These are phyloP conservation scores for Ichneumoninae sp. DNA, from an alignment of 2,888 invertebrate genomes.

Conservation along the genomic window DNA sequence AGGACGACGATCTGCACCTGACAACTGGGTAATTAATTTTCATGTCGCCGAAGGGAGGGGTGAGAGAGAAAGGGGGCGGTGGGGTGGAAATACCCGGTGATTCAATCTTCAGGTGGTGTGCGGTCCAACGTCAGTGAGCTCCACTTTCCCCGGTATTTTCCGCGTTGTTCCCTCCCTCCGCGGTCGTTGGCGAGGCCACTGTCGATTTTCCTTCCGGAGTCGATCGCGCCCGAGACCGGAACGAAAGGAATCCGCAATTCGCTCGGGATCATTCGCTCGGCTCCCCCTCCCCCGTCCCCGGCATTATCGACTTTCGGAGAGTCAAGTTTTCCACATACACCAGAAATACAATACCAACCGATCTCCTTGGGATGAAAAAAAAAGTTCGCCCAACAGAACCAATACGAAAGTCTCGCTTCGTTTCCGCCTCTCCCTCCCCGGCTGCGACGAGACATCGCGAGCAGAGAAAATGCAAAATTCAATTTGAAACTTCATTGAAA, in stretches of 20 bases:
- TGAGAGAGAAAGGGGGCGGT: constrained; percentile 74
- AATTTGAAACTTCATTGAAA: constrained; percentile 22
- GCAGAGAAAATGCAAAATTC: constrained; percentile 27
- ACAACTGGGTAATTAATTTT: constrained; percentile 82
- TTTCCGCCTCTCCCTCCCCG: neutral
- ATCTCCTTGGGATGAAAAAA: constrained; percentile 20
- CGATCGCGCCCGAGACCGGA: constrained; percentile 45
- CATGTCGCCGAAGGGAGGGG: constrained; percentile 75
- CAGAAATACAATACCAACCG: constrained; percentile 43
- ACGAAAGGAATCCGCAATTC: constrained; percentile 56
- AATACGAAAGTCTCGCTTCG: constrained; percentile 46
- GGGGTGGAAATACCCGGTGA: constrained; percentile 64
- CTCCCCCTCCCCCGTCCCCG: constrained; percentile 3
- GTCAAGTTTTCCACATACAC: constrained; percentile 57
- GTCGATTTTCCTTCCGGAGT: constrained; percentile 56
- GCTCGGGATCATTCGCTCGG: constrained; percentile 42
- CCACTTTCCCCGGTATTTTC: constrained; percentile 33
- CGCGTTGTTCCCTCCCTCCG: constrained; percentile 53
- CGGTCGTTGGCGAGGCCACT: constrained; percentile 48
- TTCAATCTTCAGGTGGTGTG: constrained; percentile 69
- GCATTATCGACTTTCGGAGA: constrained; percentile 53
- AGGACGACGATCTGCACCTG: constrained; percentile 78
- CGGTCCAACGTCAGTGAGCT: constrained; percentile 7
- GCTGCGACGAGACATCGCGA: constrained; percentile 6
- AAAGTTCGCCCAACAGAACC: constrained; percentile 55